These are phyloP conservation scores for Adelosebastes latens DNA, from an alignment of 2,797 vertebrate species.

Conservation along the genomic window DNA sequence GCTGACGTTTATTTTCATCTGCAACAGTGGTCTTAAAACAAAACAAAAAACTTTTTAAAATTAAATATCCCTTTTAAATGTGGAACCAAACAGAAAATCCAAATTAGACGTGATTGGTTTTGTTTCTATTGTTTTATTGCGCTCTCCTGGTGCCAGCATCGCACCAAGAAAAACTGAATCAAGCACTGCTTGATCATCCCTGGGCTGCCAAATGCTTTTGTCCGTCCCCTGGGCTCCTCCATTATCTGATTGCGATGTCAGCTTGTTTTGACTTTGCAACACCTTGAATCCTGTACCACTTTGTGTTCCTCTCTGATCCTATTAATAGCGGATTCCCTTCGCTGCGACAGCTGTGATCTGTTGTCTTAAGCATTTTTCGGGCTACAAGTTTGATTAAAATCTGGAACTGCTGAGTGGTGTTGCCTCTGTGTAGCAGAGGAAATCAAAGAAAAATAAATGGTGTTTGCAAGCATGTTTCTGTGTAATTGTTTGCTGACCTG, in stretches of 20 bases:
- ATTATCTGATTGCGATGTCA: slow-evolving; percentile 31
- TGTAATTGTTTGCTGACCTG: slow-evolving; percentile 25
- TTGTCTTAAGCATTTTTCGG: slow-evolving; percentile 28
- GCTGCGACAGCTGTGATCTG: slow-evolving; percentile 13
- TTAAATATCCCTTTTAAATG: not conserved
- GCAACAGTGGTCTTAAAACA: not conserved
- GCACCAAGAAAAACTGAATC: slow-evolving; percentile 27
- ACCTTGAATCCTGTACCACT: slow-evolving; percentile 23
- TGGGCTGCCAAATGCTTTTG: slow-evolving; percentile 15
- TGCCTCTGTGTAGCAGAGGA: slow-evolving; percentile 1
- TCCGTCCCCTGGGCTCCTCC: not conserved
- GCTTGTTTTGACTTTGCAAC: slow-evolving; percentile 47
- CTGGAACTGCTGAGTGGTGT: slow-evolving; percentile 14
- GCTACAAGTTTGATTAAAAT: slow-evolving; percentile 39
- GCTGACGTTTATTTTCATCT: not conserved
- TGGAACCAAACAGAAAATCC: slow-evolving; percentile 3
- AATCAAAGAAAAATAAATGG: not conserved
- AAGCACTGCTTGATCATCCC: not conserved
- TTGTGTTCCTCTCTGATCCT: slow-evolving; percentile 23
- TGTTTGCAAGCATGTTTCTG: slow-evolving; percentile 4
- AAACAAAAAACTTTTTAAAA: not conserved
- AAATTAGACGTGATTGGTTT: not conserved
- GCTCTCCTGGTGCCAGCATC: not conserved
- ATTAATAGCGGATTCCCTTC: slow-evolving; percentile 25
- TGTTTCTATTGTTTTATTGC: slow-evolving; percentile 16